A percentile compares a stretch with the other conserved stretches of the same genome.
Evolutionary conservation across 2,888 invertebrate species (phyloP).

Genomic region (Latheticus oryzae): DNA sequence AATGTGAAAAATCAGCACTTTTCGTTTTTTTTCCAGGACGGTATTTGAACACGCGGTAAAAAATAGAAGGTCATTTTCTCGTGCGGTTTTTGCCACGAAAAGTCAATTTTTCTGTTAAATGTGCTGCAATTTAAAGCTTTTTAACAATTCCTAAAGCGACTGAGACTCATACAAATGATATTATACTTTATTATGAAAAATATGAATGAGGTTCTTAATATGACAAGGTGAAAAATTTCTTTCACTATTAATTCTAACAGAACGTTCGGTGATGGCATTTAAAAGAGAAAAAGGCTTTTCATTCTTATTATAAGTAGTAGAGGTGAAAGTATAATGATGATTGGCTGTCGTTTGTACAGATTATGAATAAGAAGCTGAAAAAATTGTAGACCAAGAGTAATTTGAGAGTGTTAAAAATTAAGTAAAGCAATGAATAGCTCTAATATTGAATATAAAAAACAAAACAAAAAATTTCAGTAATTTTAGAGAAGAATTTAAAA

Average conservation of each 20-base stretch:
- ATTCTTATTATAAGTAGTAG: too few species aligned
- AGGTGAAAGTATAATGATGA: too few species aligned
- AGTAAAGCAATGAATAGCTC: too few species aligned
- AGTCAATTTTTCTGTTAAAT: constrained; percentile 50
- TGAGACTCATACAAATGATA: constrained; percentile 37
- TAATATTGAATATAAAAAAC: too few species aligned
- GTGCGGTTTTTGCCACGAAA: constrained; percentile 44
- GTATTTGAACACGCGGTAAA: constrained; percentile 37
- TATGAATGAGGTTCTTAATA: constrained; percentile 28
- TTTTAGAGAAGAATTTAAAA: too few species aligned
- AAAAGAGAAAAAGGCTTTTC: neutral
- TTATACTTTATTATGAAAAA: constrained; percentile 32
- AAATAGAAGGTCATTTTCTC: constrained; percentile 48
- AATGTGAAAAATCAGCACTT: constrained; percentile 38
- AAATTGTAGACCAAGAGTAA: too few species aligned
- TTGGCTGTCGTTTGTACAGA: too few species aligned
- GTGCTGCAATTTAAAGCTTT: constrained; percentile 41
- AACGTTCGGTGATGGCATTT: constrained; percentile 1
- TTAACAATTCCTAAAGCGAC: constrained; percentile 39
- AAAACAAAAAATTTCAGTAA: too few species aligned
- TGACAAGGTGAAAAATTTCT: constrained; percentile 33
- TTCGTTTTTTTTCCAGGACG: constrained; percentile 20
- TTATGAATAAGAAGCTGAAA: too few species aligned
- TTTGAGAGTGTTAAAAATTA: too few species aligned
- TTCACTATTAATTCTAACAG: constrained; percentile 10